Base-by-base conservation (phyloP, 1,140 invertebrate genomes). In the Penaeus vannamei region DNA sequence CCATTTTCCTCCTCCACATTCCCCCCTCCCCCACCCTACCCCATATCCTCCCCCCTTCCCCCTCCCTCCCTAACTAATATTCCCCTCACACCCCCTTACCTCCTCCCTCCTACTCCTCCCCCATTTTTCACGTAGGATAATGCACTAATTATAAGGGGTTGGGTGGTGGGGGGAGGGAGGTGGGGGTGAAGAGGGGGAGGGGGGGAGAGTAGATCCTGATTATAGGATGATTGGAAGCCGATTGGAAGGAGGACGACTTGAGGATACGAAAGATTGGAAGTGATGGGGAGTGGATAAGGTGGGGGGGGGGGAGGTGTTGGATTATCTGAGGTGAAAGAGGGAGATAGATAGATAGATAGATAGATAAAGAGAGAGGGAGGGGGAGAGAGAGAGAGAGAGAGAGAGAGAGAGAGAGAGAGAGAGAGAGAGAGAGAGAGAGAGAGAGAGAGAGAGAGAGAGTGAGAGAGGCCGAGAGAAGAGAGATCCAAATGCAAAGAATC, bases 1-100 rank as follows among this genome's bases (percentile, higher is more conserved):
- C 69, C 60, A 36, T 36, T 69, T 62, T 69, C 83, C 42, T 61
- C 3, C 62, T 84, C 26, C 36, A 79, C 36, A 1, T 8, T 77
- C 32, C 32, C 26, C n/a, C 42, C 19, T 22, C 72, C 83, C 36
- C 83, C 69, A 36, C 83, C 36, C 83, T 84, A 42, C 26, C 84
- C n/a, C 26, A 1, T 7, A 36, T 8, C 26, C 62, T 62, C 23
- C 29, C 46, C 72, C 72, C 26, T 26, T 29, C 29, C 7, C 29
- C 46, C 32, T 29, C 32, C 72, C 72, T 26, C 46, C 72, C 46
- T 10, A 36, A 29, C 72, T 77, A 42, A 7, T 7, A 42, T 7
- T 2, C 36, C 36, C 36, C 36, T n/a, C n/a, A n/a, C n/a, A n/a
- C n/a, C 36, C 36, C 36, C 36, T 42, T 42, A 2, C 36, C 36